These are phyloP conservation scores for Agrotis ipsilon DNA, from an alignment of 2,888 invertebrate genomes.

Conservation along the genomic window DNA sequence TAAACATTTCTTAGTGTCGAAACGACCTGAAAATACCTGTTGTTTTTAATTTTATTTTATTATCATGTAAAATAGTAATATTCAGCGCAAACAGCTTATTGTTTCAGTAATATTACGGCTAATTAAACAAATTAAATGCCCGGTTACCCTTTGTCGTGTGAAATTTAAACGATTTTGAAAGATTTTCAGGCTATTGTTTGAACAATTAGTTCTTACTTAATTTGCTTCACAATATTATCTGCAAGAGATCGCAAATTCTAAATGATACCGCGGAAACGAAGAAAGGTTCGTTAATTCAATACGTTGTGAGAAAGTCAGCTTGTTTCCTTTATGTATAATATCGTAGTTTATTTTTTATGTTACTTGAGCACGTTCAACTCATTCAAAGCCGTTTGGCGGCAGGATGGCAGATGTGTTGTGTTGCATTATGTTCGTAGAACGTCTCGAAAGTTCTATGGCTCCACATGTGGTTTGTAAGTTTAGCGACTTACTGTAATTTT, in stretches of 20 bases:
- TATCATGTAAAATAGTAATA: slow-evolving; percentile 9
- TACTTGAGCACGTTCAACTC: slow-evolving; percentile 30
- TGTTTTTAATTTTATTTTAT: slow-evolving; percentile 2
- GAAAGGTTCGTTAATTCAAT: slow-evolving; percentile 36
- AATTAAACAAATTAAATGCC: slow-evolving; percentile 40
- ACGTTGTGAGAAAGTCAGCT: slow-evolving; percentile 48
- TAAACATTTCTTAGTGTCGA: slow-evolving; percentile 21
- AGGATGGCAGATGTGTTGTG: slow-evolving; percentile 48
- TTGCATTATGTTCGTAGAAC: slow-evolving; percentile 27
- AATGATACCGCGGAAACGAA: slow-evolving; percentile 39
- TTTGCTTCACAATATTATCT: slow-evolving; percentile 34
- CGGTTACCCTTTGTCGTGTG: slow-evolving; percentile 36
- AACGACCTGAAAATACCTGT: slow-evolving; percentile 25
- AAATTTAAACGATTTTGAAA: slow-evolving; percentile 50
- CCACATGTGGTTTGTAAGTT: slow-evolving; percentile 5
- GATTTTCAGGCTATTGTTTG: slow-evolving; percentile 42
- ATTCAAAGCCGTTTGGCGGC: slow-evolving; percentile 40
- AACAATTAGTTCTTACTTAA: slow-evolving; percentile 22
- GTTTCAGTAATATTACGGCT: slow-evolving; percentile 33
- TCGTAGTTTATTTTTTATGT: slow-evolving; percentile 34
- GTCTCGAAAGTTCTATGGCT: slow-evolving; percentile 29
- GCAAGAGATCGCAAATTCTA: slow-evolving; percentile 28
- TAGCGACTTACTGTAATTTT: not conserved
- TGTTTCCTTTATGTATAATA: slow-evolving; percentile 44
- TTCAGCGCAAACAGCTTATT: slow-evolving; percentile 37